A percentile compares a stretch with the other conserved stretches of the same genome.
Evolutionary conservation across 2,888 invertebrate species (phyloP).

Genomic region (Trachelus tabidus): DNA sequence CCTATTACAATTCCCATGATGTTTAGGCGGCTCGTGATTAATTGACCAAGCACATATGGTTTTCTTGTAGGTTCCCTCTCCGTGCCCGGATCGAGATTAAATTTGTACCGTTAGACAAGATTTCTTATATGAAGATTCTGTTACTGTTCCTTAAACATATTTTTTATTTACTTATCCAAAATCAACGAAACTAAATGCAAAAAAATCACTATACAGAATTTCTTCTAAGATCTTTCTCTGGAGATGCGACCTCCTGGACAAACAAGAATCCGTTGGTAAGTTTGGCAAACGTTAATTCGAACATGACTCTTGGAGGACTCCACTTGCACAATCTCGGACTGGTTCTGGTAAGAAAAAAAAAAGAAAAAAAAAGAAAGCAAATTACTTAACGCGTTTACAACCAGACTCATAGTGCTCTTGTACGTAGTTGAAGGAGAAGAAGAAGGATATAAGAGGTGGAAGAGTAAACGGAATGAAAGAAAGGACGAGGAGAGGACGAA

Average conservation of each 20-base stretch:
- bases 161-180: neutral
- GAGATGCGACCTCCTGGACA: neutral
- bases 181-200: neutral
- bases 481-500: neutral
- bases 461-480: neutral
- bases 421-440: neutral
- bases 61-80: neutral
- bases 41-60: conserved; percentile 34
- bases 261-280: neutral
- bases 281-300: conserved; percentile 23
- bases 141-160: neutral
- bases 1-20: conserved; percentile 45
- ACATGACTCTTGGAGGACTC: neutral
- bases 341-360: conserved; percentile 28
- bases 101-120: neutral
- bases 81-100: neutral
- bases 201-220: conserved; percentile 4
- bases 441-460: neutral
- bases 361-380: conserved; percentile 29
- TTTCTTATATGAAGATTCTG: neutral
- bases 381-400: conserved; percentile 42
- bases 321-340: neutral
- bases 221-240: neutral
- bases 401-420: conserved; percentile 3
- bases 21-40: conserved; percentile 43